Evolutionary conservation across 2,888 invertebrate genomes (phyloP).

Genomic region (Geotrupes spiniger): DNA sequence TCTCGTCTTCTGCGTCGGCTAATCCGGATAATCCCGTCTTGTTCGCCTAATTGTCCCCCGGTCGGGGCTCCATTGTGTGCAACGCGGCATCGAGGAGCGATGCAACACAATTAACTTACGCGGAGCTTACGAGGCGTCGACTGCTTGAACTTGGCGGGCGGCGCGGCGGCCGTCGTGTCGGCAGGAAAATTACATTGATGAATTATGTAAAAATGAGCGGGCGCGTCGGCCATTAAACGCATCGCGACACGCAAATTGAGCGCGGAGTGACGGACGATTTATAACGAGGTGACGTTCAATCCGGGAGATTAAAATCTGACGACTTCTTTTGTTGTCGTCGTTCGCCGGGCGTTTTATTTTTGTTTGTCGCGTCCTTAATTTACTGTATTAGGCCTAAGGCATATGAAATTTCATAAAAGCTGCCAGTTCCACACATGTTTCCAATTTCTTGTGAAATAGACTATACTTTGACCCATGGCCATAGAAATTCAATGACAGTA

Average conservation of each 20-base stretch:
- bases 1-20: slow-evolving; percentile 23
- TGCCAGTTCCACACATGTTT: too few relatives aligned
- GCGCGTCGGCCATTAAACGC: background rate
- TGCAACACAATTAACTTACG: background rate
- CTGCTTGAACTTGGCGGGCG: background rate
- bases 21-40: slow-evolving; percentile 25
- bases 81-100: slow-evolving; percentile 1
- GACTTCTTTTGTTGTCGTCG: too few relatives aligned
- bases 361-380: too few relatives aligned
- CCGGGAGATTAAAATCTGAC: too few relatives aligned
- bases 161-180: background rate
- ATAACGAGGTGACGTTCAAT: slow-evolving; percentile 11
- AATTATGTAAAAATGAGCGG: slow-evolving; percentile 3
- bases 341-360: too few relatives aligned
- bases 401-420: too few relatives aligned
- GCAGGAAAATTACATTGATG: background rate
- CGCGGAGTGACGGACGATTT: slow-evolving; percentile 8
- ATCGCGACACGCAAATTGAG: background rate
- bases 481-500: too few relatives aligned
- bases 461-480: too few relatives aligned
- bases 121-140: background rate
- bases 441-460: too few relatives aligned
- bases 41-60: slow-evolving; percentile 26
- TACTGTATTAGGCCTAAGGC: too few relatives aligned
- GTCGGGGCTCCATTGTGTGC: slow-evolving; percentile 5